Evolutionary conservation across 2,797 vertebrate genomes (phyloP).

Genomic region (Crax fasciolata): DNA sequence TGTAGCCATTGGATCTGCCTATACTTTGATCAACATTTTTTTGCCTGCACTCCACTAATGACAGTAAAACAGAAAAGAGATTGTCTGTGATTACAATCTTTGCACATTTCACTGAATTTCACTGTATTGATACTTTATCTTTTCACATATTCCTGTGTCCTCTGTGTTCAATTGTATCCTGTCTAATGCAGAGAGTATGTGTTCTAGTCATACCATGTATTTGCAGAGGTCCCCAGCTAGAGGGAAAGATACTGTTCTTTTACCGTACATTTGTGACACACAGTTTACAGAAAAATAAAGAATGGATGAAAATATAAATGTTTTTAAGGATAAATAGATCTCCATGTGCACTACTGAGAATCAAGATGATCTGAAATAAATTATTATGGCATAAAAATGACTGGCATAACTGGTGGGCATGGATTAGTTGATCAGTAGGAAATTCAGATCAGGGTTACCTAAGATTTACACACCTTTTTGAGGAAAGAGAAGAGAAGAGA

Average conservation of each 20-base stretch:
- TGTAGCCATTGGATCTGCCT: background rate
- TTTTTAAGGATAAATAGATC: background rate
- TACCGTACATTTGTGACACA: accelerated
- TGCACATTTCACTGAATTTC: background rate
- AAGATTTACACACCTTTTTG: background rate
- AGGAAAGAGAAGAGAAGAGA: too few species aligned
- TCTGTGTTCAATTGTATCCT: background rate
- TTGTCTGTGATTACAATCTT: background rate
- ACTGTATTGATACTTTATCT: background rate
- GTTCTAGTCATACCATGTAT: accelerated
- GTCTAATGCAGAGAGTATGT: background rate
- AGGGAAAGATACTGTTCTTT: background rate
- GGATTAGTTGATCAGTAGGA: background rate
- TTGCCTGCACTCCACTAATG: background rate
- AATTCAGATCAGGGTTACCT: background rate
- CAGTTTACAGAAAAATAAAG: background rate
- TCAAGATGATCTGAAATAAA: background rate
- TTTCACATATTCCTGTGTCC: background rate
- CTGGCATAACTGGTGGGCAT: too few species aligned
- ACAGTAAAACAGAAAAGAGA: background rate
- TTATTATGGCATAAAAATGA: background rate
- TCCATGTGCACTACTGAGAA: background rate
- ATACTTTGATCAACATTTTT: background rate
- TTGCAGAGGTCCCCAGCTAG: background rate
- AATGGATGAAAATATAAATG: background rate